These are phyloP conservation scores for Lithophane ornitopus DNA, from an alignment of 2,888 invertebrate genomes.

Conservation along the genomic window DNA sequence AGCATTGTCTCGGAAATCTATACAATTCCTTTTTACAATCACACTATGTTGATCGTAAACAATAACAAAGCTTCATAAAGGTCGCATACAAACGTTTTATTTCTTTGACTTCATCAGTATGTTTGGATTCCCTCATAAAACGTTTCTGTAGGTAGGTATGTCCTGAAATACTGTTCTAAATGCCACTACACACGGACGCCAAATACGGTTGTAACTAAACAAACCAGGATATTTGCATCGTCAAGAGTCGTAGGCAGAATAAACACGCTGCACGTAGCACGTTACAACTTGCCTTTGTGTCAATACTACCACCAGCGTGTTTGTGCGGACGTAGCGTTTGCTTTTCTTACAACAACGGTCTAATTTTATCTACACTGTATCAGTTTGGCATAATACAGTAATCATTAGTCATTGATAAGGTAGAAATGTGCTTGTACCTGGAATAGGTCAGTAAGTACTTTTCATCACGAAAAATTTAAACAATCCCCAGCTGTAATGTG, in stretches of 20 bases:
- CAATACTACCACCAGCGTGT: slow-evolving; percentile 22
- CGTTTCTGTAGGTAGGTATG: neutral
- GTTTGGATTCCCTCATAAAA: neutral
- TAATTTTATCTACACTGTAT: neutral
- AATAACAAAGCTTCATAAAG: neutral
- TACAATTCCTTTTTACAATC: neutral
- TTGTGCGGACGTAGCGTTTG: slow-evolving; percentile 15
- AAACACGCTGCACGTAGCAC: slow-evolving; percentile 33
- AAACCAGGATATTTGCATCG: slow-evolving; percentile 47
- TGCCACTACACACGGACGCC: neutral
- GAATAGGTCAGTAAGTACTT: neutral
- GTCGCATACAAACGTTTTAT: too few species aligned
- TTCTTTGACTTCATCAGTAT: neutral
- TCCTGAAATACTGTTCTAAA: slow-evolving; percentile 19
- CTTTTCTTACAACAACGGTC: neutral
- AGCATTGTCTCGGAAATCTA: neutral
- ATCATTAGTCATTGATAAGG: neutral
- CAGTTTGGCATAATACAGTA: neutral
- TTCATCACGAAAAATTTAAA: neutral
- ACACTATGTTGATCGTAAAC: neutral
- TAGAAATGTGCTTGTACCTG: neutral
- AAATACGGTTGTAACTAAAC: slow-evolving; percentile 37
- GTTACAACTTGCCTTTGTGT: slow-evolving; percentile 14
- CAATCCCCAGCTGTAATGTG: neutral
- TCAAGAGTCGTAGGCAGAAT: slow-evolving; percentile 25